phyloP scores from a whole-genome alignment of 2,888 invertebrate species.

The Synergus gifuensis region DNA sequence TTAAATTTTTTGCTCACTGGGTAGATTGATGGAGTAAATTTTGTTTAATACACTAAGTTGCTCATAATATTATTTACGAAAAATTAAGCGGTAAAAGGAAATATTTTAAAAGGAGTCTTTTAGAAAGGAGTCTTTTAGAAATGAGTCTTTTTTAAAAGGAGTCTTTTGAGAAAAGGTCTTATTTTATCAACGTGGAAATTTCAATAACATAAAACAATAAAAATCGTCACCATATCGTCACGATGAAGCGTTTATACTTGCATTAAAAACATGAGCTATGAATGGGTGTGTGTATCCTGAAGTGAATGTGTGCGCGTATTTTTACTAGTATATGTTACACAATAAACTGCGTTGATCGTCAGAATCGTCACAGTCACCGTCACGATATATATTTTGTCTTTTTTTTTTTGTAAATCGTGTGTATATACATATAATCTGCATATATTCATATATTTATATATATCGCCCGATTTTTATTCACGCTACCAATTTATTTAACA shows the following conservation, averaged over 20 bases:
- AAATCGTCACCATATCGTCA: slow-evolving; percentile 37
- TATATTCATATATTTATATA: slow-evolving; percentile 34
- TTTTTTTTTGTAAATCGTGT: neutral
- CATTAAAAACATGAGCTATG: slow-evolving; percentile 27
- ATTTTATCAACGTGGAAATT: slow-evolving; percentile 15
- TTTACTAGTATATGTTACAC: neutral
- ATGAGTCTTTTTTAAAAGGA: neutral
- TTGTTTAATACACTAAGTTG: neutral
- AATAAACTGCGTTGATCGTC: neutral
- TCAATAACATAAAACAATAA: slow-evolving; percentile 38
- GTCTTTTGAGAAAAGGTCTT: slow-evolving; percentile 2
- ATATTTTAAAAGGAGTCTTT: neutral
- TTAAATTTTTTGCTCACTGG: no score
- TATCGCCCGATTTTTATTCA: slow-evolving; percentile 28
- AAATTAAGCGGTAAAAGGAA: neutral
- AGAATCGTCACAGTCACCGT: neutral
- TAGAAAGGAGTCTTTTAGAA: no score
- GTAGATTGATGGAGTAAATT: neutral
- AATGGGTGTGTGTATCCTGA: slow-evolving; percentile 4
- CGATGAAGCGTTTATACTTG: slow-evolving; percentile 37
- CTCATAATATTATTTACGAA: neutral
- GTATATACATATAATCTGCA: slow-evolving; percentile 3
- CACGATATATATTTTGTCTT: slow-evolving; percentile 11
- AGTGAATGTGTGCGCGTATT: neutral
- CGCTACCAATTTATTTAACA: slow-evolving; percentile 14